Evolutionary conservation across 2,888 invertebrate genomes (phyloP).

Genomic region (Diloba caeruleocephala): DNA sequence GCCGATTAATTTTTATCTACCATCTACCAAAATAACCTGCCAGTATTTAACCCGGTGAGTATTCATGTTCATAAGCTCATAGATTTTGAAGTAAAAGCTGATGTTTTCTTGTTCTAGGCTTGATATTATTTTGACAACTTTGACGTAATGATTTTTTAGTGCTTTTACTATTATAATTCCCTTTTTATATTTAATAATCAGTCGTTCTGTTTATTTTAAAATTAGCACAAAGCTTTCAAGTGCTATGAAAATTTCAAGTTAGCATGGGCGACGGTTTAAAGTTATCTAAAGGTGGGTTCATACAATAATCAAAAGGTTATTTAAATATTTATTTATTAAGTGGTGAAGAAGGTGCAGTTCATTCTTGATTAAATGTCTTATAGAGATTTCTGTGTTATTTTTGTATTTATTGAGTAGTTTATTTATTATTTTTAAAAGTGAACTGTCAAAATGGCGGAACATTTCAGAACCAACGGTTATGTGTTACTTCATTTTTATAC

Average conservation of each 20-base stretch:
- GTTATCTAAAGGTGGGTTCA: conserved; percentile 75
- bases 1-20: too few species aligned
- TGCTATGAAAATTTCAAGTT: conserved; percentile 85
- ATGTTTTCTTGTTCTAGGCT: conserved; percentile 74
- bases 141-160: conserved; percentile 87
- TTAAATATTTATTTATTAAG: too few species aligned
- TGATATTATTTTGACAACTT: conserved; percentile 80
- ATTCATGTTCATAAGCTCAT: conserved; percentile 55
- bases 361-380: neutral
- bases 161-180: conserved; percentile 74
- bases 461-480: neutral
- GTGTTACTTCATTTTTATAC: too few species aligned
- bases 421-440: neutral
- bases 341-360: conserved; percentile 1
- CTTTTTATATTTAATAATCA: conserved; percentile 79
- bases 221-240: conserved; percentile 66
- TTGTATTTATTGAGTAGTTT: neutral
- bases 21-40: conserved; percentile 25
- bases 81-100: conserved; percentile 71
- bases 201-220: conserved; percentile 72
- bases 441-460: conserved; percentile 2
- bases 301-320: neutral
- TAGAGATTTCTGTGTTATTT: neutral
- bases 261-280: conserved; percentile 82
- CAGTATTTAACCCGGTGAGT: conserved; percentile 34